phyloP scores from a whole-genome alignment of 2,113 vertebrate genomes.

The Callithrix jacchus region DNA sequence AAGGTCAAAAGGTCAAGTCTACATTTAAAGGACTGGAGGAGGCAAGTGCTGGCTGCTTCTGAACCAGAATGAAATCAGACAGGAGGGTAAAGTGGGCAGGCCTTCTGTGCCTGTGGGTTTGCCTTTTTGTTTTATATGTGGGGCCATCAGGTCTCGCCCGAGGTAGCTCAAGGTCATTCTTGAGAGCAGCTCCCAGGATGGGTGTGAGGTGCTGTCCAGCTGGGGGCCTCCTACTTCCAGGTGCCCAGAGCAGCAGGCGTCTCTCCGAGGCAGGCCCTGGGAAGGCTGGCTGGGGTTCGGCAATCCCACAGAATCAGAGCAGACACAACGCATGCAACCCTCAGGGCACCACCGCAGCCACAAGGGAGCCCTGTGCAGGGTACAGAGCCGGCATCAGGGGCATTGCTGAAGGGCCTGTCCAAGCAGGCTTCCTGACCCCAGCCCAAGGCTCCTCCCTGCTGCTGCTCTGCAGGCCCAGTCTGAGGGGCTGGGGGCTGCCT shows the following conservation, averaged over 20 bases:
- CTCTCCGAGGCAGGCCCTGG: rapidly evolving
- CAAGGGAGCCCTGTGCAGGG: too few relatives aligned
- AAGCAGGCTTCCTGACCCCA: not conserved
- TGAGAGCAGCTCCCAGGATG: rapidly evolving
- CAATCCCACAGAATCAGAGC: not conserved
- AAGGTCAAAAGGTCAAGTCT: constrained; percentile 88
- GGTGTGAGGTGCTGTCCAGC: rapidly evolving
- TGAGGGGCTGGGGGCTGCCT: not conserved
- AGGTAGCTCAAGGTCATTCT: not conserved
- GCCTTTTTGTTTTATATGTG: rapidly evolving
- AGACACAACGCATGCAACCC: too few relatives aligned
- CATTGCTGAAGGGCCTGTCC: rapidly evolving
- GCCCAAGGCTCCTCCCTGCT: not conserved
- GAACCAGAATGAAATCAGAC: not conserved
- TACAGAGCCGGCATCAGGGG: too few relatives aligned
- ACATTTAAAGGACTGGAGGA: constrained; percentile 86
- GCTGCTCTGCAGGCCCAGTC: rapidly evolving
- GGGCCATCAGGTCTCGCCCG: rapidly evolving
- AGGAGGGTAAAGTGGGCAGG: rapidly evolving
- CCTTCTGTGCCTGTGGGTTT: rapidly evolving
- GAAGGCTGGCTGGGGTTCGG: rapidly evolving
- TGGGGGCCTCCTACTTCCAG: rapidly evolving
- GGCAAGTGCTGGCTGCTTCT: constrained; percentile 81
- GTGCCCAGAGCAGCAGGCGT: rapidly evolving
- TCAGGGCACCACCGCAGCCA: too few relatives aligned